Base-by-base conservation (phyloP, 1,140 invertebrate genomes). In the Hypsibius dujardini region DNA sequence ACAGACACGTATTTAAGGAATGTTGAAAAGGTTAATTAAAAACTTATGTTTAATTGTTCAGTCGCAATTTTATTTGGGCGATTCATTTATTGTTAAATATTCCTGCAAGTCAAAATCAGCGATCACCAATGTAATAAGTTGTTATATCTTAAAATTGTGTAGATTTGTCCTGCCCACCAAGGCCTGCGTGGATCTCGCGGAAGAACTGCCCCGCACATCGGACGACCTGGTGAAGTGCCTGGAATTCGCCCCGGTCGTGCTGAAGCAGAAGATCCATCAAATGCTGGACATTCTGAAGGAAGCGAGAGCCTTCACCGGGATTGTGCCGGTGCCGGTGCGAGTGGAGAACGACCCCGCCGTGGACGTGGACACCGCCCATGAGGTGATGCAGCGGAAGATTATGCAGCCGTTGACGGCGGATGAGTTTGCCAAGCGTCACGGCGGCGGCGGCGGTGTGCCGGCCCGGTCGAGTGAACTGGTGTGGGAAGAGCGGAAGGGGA, bases 1-100 rank as follows among this genome's bases (percentile, higher is more conserved):
- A 28, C 28, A 28, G 28, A 28, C 28, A 28, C 28, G 28, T 28
- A 28, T 28, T 28, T 28, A 28, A 28, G 28, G 28, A 28, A 28
- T 28, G 28, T 28, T 28, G 28, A 28, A 28, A 28, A 28, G 0
- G 28, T 28, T 28, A 28, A 28, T 28, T 28, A 28, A 28, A 28
- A 28, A 28, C 0, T 0, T 28, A 28, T 28, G 28, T 28, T 28
- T 28, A 28, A 28, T 28, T 28, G 28, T 28, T 28, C 28, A 28
- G 28, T 28, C 28, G 28, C 28, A 78, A 81, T 81, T 75, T 59
- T 62, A 40, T 46, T 56, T 56, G 50, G 50, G 7, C 7, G 50
- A 12, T 56, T 12, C 50, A 28, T 28, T 28, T 28, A 28, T 28
- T 28, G 28, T 28, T 28, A 28, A 28, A 28, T 28, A 28, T 28